phyloP scores from a whole-genome alignment of 2,888 invertebrate species.

The Drosophila cognata region DNA sequence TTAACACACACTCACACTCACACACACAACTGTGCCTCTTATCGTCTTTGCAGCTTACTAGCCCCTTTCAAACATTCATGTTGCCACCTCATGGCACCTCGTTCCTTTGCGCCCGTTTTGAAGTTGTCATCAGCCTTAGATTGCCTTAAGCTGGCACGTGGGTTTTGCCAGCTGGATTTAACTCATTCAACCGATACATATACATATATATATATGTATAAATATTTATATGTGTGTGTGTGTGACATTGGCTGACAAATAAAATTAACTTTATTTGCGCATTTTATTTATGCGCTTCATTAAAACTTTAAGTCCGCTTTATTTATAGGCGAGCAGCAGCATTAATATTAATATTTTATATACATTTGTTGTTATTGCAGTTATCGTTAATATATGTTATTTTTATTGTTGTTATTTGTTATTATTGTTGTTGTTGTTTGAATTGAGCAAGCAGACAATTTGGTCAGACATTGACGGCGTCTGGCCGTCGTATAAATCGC shows the following conservation, averaged over 20 bases:
- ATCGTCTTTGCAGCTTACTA: constrained; percentile 42
- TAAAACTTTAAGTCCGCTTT: constrained; percentile 75
- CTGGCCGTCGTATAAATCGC: constrained; percentile 75
- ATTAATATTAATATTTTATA: constrained; percentile 65
- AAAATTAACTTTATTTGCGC: constrained; percentile 75
- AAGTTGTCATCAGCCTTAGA: constrained; percentile 35
- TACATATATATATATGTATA: neutral
- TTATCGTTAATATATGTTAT: constrained; percentile 9
- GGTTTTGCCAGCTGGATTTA: constrained; percentile 8
- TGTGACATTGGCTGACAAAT: constrained; percentile 55
- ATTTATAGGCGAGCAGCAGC: constrained; percentile 59
- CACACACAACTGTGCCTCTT: constrained; percentile 21
- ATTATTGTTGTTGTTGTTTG: constrained; percentile 39
- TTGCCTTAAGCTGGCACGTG: constrained; percentile 22
- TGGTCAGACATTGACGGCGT: constrained; percentile 53
- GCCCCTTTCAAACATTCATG: constrained; percentile 32
- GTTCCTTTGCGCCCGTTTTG: constrained; percentile 25
- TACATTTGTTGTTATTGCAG: constrained; percentile 6
- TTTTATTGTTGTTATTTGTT: constrained; percentile 8
- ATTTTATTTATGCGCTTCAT: constrained; percentile 80
- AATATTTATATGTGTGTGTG: neutral
- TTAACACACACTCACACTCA: constrained; percentile 23
- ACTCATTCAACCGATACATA: neutral
- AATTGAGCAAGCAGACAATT: constrained; percentile 48
- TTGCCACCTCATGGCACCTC: constrained; percentile 19